phyloP scores from a whole-genome alignment of 2,113 vertebrate genomes.

The Paracanthobrama guichenoti region DNA sequence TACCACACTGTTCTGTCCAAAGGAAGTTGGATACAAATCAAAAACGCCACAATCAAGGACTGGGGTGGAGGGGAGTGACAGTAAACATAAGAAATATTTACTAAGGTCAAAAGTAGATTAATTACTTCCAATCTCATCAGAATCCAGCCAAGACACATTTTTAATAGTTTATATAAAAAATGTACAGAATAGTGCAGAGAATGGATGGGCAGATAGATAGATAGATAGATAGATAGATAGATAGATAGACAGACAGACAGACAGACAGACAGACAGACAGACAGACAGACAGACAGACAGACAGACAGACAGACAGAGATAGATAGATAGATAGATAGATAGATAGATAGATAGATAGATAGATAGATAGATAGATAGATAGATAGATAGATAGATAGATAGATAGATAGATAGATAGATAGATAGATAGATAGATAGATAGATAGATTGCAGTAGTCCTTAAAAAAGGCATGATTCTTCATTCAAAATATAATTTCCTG shows the following conservation, averaged over 20 bases:
- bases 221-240: no score
- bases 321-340: no score
- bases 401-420: neutral
- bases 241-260: no score
- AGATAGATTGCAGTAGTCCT: neutral
- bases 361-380: neutral
- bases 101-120: neutral
- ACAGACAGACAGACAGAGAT: no score
- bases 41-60: constrained; percentile 1
- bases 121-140: neutral
- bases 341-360: no score
- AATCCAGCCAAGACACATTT: neutral
- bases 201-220: neutral
- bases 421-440: neutral
- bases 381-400: neutral
- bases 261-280: no score
- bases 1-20: constrained; percentile 49
- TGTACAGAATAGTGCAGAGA: no score
- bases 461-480: neutral
- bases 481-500: neutral
- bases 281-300: no score
- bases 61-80: constrained; percentile 5
- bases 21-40: constrained; percentile 51
- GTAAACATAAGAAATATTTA: constrained; percentile 10
- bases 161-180: neutral